phyloP scores from a whole-genome alignment of 1,140 invertebrate genomes.

The Coptotermes formosanus region DNA sequence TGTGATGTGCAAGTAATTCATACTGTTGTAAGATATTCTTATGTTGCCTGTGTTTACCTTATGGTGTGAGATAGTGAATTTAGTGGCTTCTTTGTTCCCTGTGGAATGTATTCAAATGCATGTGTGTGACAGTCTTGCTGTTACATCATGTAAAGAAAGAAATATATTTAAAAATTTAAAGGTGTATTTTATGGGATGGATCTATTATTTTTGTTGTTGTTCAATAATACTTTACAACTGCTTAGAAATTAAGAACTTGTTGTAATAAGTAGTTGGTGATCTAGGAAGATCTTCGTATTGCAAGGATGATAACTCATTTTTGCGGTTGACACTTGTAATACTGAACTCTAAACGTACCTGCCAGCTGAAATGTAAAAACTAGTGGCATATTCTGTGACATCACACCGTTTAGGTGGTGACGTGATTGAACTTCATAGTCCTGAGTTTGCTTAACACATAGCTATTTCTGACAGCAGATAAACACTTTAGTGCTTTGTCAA shows the following conservation, averaged over 20 bases:
- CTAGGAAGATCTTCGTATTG: not conserved
- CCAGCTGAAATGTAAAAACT: slow-evolving; percentile 28
- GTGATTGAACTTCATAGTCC: not conserved
- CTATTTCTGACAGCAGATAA: not conserved
- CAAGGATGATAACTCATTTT: slow-evolving; percentile 11
- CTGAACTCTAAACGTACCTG: not conserved
- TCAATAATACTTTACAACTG: slow-evolving; percentile 28
- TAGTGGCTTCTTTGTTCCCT: not conserved
- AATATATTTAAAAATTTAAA: slow-evolving; percentile 29
- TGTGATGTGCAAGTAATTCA: slow-evolving; percentile 25
- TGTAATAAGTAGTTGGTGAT: slow-evolving; percentile 22
- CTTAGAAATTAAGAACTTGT: slow-evolving; percentile 25
- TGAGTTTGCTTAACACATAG: not conserved
- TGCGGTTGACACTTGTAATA: not conserved
- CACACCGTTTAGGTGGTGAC: slow-evolving; percentile 36
- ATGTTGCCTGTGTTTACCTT: not conserved
- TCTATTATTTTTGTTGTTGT: slow-evolving; percentile 31
- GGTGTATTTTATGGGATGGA: slow-evolving; percentile 34
- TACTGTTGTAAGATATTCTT: slow-evolving; percentile 25
- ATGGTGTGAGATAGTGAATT: not conserved
- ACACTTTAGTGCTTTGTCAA: not conserved
- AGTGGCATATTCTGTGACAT: slow-evolving; percentile 36
- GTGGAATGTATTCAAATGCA: slow-evolving; percentile 2
- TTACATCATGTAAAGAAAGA: slow-evolving; percentile 22
- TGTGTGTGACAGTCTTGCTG: slow-evolving; percentile 11